Evolutionary conservation across 2,888 invertebrate species (phyloP).

Genomic region (Osmoderma eremita): DNA sequence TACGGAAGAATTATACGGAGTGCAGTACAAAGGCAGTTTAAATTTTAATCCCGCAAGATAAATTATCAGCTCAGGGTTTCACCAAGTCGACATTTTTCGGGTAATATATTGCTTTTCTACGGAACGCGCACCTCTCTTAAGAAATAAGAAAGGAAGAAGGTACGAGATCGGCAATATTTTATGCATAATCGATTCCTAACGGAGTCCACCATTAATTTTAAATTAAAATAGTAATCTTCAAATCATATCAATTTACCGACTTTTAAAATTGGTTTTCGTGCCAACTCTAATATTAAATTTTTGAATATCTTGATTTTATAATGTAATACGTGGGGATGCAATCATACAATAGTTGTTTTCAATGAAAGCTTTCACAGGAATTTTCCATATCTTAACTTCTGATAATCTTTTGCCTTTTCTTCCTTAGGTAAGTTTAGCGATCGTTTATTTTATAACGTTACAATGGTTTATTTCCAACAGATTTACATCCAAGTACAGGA

Average conservation of each 20-base stretch:
- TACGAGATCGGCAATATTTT: slow-evolving; percentile 23
- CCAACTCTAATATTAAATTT: too few relatives aligned
- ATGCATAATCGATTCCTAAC: slow-evolving; percentile 36
- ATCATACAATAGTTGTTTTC: too few relatives aligned
- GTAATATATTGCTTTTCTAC: slow-evolving; percentile 27
- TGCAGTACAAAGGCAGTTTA: slow-evolving; percentile 33
- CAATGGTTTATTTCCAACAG: too few relatives aligned
- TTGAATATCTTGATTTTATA: background rate
- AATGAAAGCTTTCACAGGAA: too few relatives aligned
- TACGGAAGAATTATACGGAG: slow-evolving; percentile 35
- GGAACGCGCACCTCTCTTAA: slow-evolving; percentile 15
- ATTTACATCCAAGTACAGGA: too few relatives aligned
- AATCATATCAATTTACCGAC: slow-evolving; percentile 4
- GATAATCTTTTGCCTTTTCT: too few relatives aligned
- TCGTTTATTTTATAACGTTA: too few relatives aligned
- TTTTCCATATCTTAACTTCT: too few relatives aligned
- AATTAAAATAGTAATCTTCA: slow-evolving; percentile 26
- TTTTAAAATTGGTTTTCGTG: slow-evolving; percentile 5
- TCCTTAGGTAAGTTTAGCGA: too few relatives aligned
- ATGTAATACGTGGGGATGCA: background rate
- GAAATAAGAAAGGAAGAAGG: background rate
- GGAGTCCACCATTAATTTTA: slow-evolving; percentile 31
- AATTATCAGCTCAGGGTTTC: slow-evolving; percentile 43
- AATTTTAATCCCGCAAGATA: slow-evolving; percentile 43
- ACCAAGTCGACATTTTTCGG: slow-evolving; percentile 39